A percentile compares a stretch with the other conserved stretches of the same genome.
Evolutionary conservation across 2,113 vertebrate species (phyloP).

Genomic region (Corynorhinus townsendii): DNA sequence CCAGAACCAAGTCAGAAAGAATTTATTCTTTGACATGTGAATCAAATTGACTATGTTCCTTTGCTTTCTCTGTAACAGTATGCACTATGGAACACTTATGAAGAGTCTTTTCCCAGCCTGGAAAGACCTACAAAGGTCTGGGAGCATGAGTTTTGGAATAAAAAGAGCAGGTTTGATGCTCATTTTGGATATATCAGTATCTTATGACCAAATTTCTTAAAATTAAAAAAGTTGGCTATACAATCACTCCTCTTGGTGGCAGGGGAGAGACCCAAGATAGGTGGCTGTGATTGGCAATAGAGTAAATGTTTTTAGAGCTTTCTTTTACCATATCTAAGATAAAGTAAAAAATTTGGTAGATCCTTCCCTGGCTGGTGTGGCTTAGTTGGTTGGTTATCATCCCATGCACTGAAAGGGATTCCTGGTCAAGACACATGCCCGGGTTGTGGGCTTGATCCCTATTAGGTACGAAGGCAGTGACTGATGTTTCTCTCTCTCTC

Average conservation of each 20-base stretch:
- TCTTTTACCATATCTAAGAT: neutral
- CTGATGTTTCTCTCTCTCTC: too few species aligned
- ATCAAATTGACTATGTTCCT: neutral
- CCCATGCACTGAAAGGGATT: too few species aligned
- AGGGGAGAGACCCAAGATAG: neutral
- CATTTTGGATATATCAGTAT: neutral
- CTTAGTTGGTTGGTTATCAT: too few species aligned
- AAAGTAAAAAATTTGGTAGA: neutral
- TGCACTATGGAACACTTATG: neutral
- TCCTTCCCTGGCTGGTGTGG: too few species aligned
- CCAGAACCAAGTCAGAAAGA: constrained; percentile 33
- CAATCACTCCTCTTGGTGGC: neutral
- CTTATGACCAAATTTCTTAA: neutral
- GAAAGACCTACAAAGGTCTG: neutral
- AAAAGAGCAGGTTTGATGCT: neutral
- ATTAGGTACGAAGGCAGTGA: too few species aligned
- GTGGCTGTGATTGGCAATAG: neutral
- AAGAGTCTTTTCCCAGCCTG: neutral
- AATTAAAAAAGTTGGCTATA: neutral
- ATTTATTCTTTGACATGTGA: constrained; percentile 3
- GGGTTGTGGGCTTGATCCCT: too few species aligned
- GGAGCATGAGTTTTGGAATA: neutral
- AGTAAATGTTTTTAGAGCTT: neutral
- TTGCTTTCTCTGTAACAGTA: neutral
- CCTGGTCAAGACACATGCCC: too few species aligned